Base-by-base conservation (phyloP, 2,113 vertebrate species). In the Callorhinus ursinus region DNA sequence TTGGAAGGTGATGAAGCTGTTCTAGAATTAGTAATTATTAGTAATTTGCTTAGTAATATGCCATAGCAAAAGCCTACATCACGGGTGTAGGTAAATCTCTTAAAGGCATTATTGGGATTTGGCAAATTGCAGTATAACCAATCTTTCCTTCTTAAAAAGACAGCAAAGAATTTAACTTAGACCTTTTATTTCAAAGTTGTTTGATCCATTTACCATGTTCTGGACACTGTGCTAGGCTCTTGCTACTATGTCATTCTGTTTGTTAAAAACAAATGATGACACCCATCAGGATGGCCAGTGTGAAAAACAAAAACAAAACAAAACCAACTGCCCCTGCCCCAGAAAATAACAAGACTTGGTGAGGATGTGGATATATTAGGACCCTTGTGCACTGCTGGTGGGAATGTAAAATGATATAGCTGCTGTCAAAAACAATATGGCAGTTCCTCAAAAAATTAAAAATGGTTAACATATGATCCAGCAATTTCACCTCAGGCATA, bases 91-190 rank as follows among this genome's bases (percentile, higher is more conserved):
- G 15, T 4, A 59, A 83, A 42, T 94, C 22, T 90, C 53, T 76
- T 65, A 36, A 6, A 84, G 79, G 57, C 5, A 31, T 22, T 77
- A 26, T 8, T 80, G 81, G 63, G 6, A 81, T 81, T 46, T 86
- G 87, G 63, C 28, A 84, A 59, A 83, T 88, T 92, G 91, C 49
- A 85, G 4, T 69, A n/a, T 85, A 85, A 57, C 31, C n/a, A 6
- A 51, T 95, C n/a, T 65, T 87, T 94, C 81, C 63, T 28, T 39
- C 28, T 88, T 84, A 63, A 51, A 61, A 90, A 85, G 46, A n/a
- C 51, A 92, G 83, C 59, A 88, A 77, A 95, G 28, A 63, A 69
- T 55, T 92, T 83, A 88, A 76, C 28, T 83, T 83, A 88, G 4
- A 77, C 53, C 12, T 86, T 80, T 83, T 33, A 55, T 63, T 90